These are phyloP conservation scores for Whitmania pigra DNA, from an alignment of 1,140 invertebrate species.

Conservation along the genomic window DNA sequence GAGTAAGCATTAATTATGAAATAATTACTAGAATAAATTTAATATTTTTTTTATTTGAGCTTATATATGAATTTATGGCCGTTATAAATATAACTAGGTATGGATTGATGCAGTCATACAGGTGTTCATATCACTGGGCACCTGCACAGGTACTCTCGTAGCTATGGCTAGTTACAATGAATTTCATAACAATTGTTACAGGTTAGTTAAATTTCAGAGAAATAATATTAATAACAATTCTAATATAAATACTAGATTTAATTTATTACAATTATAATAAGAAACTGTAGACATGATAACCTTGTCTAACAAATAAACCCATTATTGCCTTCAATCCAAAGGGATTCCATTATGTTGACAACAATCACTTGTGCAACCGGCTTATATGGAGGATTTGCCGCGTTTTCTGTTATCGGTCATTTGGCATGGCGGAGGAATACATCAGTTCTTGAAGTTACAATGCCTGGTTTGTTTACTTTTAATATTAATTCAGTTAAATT, in stretches of 20 bases:
- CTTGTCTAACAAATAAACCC: neutral
- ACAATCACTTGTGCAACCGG: constrained; percentile 89
- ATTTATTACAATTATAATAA: neutral
- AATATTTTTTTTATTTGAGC: neutral
- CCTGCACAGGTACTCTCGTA: constrained; percentile 84
- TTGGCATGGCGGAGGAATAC: constrained; percentile 39
- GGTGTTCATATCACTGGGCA: constrained; percentile 82
- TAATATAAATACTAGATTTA: neutral
- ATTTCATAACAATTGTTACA: constrained; percentile 75
- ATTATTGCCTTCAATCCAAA: constrained; percentile 25
- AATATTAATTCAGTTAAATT: neutral
- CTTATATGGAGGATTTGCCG: constrained; percentile 92
- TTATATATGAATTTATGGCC: neutral
- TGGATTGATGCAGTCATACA: constrained; percentile 85
- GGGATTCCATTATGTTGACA: constrained; percentile 81
- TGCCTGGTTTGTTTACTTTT: constrained; percentile 31
- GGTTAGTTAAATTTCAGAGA: constrained; percentile 28
- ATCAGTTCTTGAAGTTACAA: constrained; percentile 32
- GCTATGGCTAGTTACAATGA: constrained; percentile 85
- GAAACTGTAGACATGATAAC: neutral
- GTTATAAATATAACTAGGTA: constrained; percentile 46
- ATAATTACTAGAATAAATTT: neutral
- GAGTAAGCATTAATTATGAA: constrained; percentile 39
- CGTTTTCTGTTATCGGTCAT: constrained; percentile 87
- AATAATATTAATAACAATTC: neutral